Evolutionary conservation across 2,113 vertebrate species (phyloP).

Genomic region (Recurvirostra avosetta): DNA sequence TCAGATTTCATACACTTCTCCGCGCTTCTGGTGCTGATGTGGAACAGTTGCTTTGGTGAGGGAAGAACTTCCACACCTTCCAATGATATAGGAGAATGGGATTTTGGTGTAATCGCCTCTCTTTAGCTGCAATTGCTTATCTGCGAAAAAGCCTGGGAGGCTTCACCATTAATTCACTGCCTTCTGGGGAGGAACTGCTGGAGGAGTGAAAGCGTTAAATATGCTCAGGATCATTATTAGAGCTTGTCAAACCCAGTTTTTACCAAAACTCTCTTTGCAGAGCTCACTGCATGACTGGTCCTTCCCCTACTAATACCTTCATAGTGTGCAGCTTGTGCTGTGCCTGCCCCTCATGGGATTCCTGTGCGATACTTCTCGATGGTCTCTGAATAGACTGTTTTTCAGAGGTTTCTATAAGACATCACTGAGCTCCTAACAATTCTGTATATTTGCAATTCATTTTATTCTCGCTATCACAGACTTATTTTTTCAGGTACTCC

Average conservation of each 20-base stretch:
- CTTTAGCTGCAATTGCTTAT: background rate
- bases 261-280: conserved; percentile 4
- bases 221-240: conserved; percentile 17
- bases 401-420: background rate
- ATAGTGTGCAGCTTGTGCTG: background rate
- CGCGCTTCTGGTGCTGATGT: background rate
- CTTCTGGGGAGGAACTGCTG: conserved; percentile 6
- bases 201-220: conserved; percentile 31
- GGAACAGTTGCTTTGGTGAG: background rate
- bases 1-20: background rate
- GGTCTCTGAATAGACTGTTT: conserved; percentile 21
- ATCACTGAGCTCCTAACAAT: background rate
- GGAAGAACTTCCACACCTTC: background rate
- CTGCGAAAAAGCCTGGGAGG: background rate
- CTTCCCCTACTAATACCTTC: background rate
- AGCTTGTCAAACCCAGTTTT: conserved; percentile 38
- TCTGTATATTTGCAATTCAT: conserved; percentile 44
- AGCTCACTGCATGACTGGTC: background rate
- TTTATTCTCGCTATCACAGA: background rate
- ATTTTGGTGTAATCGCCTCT: background rate
- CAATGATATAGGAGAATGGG: background rate
- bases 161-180: conserved; percentile 12
- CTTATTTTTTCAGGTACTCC: conserved; percentile 28
- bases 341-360: background rate
- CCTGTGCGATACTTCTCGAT: background rate